Base-by-base conservation (phyloP, 2,888 invertebrate genomes). In the Omphaloscelis lunosa region DNA sequence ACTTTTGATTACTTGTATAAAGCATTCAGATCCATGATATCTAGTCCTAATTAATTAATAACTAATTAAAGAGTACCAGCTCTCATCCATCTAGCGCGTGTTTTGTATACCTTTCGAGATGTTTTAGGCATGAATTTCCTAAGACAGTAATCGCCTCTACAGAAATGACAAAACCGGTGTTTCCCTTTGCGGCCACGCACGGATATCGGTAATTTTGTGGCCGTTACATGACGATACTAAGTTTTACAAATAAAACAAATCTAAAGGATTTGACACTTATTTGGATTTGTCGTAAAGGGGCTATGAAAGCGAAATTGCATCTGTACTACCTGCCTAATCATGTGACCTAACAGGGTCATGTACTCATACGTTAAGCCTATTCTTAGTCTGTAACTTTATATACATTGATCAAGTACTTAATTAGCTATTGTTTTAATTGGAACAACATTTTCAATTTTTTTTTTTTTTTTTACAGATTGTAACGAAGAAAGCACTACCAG, bases 401-500 rank as follows among this genome's bases (percentile, higher is more conserved):
- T 27, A 27, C 2, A 15, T 27, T 27, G 29, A 20, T 59, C 20
- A 59, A 20, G 29, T 29, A 29, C 20, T 20, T 20, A 9, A 29
- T 20, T 11, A 29, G 6, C 11, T 20, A 29, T 34, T 62, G 7
- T 34, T 41, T 23, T 56, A 58, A 39, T 51, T n/a, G 7, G 15
- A 39, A 27, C 17, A 11, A n/a, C 5, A 39, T 23, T 41, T 63
- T 20, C n/a, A 6, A 15, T 34, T 29, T 0, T 2, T 2, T 8
- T 27, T 51, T 58, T 63, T 68, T 84, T 0, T 58, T 4, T 34
- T n/a, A 66, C 72, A 72, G 81, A 11, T 4, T 56, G 45, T 17
- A 66, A 61, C 0, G 20, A 17, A 8, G 12, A 5, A 0, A 7
- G 15, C 34, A 45, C 20, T 53, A 48, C 9, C 3, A 3, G 12